Evolutionary conservation across 1,140 invertebrate genomes (phyloP).

Genomic region (Patella vulgata): DNA sequence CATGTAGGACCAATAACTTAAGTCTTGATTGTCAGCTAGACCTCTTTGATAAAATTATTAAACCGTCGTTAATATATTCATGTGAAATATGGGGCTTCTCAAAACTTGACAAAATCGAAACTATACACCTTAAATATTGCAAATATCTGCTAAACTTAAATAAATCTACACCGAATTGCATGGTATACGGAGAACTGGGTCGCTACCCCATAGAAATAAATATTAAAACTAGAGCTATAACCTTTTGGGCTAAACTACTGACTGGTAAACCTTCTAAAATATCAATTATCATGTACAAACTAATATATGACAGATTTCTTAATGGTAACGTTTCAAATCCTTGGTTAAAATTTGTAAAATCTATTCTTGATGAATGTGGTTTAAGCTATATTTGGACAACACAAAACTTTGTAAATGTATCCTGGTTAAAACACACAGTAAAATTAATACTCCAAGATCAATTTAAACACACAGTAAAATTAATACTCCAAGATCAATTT

Average conservation of each 20-base stretch:
- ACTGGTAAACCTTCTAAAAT: not conserved
- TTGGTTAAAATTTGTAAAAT: no score
- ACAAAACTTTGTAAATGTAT: no score
- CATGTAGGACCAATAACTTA: no score
- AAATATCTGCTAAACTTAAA: constrained; percentile 8
- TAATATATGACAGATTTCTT: no score
- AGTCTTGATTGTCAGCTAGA: constrained; percentile 7
- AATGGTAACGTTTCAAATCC: no score
- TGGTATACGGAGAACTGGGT: constrained; percentile 12
- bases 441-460: no score
- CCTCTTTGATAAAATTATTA: constrained; percentile 18
- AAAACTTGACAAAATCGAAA: not conserved
- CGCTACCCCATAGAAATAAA: constrained; percentile 3
- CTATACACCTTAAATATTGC: constrained; percentile 12
- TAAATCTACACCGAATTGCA: constrained; percentile 6
- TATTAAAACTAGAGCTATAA: constrained; percentile 2
- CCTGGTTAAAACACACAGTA: no score
- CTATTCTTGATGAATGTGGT: no score
- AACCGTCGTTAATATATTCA: constrained; percentile 7
- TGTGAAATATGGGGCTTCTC: constrained; percentile 6
- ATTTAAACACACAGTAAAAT: no score
- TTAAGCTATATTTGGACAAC: no score
- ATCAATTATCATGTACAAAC: no score
- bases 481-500: no score
- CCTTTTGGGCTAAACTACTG: constrained; percentile 11